Evolutionary conservation across 2,113 vertebrate genomes (phyloP).

Genomic region (Raphicerus campestris): DNA sequence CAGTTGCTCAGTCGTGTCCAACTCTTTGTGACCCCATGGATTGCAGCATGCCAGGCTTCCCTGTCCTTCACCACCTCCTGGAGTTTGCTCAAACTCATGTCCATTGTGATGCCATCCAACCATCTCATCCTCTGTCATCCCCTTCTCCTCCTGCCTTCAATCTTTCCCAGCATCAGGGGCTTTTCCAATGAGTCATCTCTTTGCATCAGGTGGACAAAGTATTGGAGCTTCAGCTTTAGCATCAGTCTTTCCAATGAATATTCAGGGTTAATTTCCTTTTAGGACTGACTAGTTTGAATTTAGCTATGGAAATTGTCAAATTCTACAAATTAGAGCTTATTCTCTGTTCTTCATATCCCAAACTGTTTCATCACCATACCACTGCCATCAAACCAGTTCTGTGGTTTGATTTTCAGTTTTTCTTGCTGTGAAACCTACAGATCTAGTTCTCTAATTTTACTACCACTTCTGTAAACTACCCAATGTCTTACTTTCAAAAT

Average conservation of each 20-base stretch:
- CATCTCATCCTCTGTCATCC: neutral
- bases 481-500: constrained; percentile 19
- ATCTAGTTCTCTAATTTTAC: neutral
- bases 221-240: neutral
- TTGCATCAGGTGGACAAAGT: neutral
- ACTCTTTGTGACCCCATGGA: neutral
- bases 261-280: neutral
- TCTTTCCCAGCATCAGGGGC: neutral
- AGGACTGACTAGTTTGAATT: neutral
- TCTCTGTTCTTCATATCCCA: neutral
- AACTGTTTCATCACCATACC: neutral
- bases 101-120: neutral
- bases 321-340: neutral
- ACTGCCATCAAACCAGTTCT: neutral
- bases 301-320: neutral
- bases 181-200: neutral
- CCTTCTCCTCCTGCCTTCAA: neutral
- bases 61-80: neutral
- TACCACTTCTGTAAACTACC: neutral
- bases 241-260: neutral
- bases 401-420: neutral
- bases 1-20: neutral
- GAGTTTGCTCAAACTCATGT: neutral
- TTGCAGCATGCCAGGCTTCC: neutral
- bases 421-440: neutral